These are phyloP conservation scores for Tenthredo distinguenda DNA, from an alignment of 2,888 invertebrate species.

Conservation along the genomic window DNA sequence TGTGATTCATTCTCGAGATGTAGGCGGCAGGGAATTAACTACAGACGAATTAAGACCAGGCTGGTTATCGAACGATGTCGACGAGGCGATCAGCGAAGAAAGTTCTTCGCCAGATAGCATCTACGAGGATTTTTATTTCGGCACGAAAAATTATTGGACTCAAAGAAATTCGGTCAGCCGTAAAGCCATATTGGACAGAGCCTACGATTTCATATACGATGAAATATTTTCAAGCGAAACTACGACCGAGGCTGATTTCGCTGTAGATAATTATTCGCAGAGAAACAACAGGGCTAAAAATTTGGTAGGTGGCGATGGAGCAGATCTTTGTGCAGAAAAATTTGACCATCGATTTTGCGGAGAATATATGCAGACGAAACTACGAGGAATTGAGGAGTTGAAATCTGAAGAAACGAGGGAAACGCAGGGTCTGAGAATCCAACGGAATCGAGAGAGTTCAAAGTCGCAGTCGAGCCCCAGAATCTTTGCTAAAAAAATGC, in stretches of 20 bases:
- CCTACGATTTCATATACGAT: slow-evolving; percentile 8
- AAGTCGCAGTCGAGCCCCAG: not conserved
- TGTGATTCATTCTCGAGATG: not conserved
- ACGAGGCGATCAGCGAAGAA: not conserved
- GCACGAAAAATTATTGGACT: not conserved
- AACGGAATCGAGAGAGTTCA: not conserved
- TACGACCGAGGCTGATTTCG: not conserved
- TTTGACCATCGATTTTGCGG: not conserved
- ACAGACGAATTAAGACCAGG: not conserved
- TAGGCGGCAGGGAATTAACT: not conserved
- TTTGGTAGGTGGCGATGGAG: not conserved
- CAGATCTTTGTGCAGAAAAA: not conserved
- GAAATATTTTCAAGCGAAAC: slow-evolving; percentile 9
- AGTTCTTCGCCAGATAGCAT: not conserved
- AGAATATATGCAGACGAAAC: not conserved
- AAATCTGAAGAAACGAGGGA: not conserved
- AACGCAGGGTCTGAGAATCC: not conserved
- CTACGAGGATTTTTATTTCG: slow-evolving; percentile 1
- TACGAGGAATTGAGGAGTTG: not conserved
- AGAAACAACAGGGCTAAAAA: not conserved
- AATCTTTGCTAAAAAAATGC: not conserved
- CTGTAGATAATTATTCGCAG: not conserved
- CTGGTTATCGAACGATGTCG: not conserved
- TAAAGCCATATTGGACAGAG: slow-evolving; percentile 16
- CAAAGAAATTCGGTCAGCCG: not conserved